phyloP scores from a whole-genome alignment of 30 jellyfish, hydroid and myxozoan species.

The Sanderia malayensis region DNA sequence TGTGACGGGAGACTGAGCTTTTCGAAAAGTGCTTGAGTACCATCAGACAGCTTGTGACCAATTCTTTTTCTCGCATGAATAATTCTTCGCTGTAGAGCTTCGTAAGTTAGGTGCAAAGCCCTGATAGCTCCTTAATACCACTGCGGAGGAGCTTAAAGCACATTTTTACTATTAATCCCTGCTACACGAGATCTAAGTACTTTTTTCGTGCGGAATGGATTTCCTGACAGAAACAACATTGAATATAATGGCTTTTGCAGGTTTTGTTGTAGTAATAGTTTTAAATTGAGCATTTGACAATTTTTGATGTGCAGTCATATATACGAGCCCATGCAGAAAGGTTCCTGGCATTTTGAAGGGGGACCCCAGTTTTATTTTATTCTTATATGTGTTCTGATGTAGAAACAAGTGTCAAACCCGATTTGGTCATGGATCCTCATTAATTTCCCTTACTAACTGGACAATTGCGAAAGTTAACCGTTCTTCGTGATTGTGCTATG shows the following conservation, averaged over 20 bases:
- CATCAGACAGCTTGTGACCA: slow-evolving; percentile 11
- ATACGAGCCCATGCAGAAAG: slow-evolving; percentile 45
- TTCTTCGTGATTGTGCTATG: too few species aligned
- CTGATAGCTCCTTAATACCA: slow-evolving; percentile 16
- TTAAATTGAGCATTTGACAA: slow-evolving; percentile 5
- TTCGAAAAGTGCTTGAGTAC: slow-evolving; percentile 1
- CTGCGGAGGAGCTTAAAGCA: slow-evolving; percentile 17
- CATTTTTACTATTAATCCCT: not conserved
- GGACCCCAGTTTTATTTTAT: slow-evolving; percentile 49
- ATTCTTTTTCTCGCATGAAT: slow-evolving; percentile 1
- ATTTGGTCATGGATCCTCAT: slow-evolving; percentile 45
- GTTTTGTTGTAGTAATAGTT: not conserved
- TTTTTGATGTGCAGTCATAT: slow-evolving; percentile 8
- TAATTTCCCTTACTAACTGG: slow-evolving; percentile 39
- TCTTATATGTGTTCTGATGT: slow-evolving; percentile 38
- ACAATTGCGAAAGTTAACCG: too few species aligned
- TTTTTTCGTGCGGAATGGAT: slow-evolving; percentile 8
- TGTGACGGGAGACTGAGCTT: slow-evolving; percentile 20
- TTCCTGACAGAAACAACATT: not conserved
- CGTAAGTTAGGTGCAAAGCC: slow-evolving; percentile 20
- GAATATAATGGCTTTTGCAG: not conserved
- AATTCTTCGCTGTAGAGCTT: slow-evolving; percentile 23
- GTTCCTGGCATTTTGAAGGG: slow-evolving; percentile 53
- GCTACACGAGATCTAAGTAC: not conserved
- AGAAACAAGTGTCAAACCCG: slow-evolving; percentile 42